Conservation (phyloP, 2,888 invertebrate genomes). For the Actias luna region DNA sequence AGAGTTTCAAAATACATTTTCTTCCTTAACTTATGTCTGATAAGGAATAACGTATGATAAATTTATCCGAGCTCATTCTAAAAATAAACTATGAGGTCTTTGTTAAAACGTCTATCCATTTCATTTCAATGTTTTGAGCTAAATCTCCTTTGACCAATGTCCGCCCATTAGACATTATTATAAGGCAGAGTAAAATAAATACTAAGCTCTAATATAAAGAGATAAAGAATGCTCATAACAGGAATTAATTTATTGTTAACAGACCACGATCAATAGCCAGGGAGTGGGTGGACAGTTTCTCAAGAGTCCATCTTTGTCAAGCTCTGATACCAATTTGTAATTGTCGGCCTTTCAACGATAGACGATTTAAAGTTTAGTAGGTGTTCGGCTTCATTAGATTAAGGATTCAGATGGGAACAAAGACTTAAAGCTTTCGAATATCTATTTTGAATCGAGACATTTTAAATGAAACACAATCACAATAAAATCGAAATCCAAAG, state of each 20-base stretch:
- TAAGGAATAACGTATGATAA: conserved; percentile 14
- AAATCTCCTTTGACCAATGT: conserved; percentile 73
- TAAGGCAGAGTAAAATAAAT: conserved; percentile 64
- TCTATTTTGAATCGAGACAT: conserved; percentile 27
- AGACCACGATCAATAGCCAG: conserved; percentile 73
- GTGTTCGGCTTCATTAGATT: conserved; percentile 61
- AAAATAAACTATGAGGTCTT: conserved; percentile 10
- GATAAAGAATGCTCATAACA: conserved; percentile 77
- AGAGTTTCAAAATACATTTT: too few species aligned
- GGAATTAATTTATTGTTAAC: conserved; percentile 78
- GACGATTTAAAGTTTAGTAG: conserved; percentile 77
- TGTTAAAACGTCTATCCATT: conserved; percentile 37
- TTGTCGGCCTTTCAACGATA: conserved; percentile 75
- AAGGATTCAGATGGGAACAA: conserved; percentile 35
- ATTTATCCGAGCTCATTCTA: background rate
- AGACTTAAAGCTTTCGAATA: conserved; percentile 25
- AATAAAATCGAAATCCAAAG: conserved; percentile 42
- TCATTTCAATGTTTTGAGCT: conserved; percentile 24
- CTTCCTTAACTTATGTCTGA: too few species aligned
- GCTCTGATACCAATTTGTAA: conserved; percentile 80
- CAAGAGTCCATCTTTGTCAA: conserved; percentile 81
- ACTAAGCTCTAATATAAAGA: conserved; percentile 65
- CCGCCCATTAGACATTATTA: conserved; percentile 69
- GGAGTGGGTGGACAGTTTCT: conserved; percentile 81
- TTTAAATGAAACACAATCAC: conserved; percentile 18